A percentile compares a stretch with the other conserved stretches of the same genome.
phyloP scores from a whole-genome alignment of 2,888 invertebrate species.

The Antheraea yamamai region DNA sequence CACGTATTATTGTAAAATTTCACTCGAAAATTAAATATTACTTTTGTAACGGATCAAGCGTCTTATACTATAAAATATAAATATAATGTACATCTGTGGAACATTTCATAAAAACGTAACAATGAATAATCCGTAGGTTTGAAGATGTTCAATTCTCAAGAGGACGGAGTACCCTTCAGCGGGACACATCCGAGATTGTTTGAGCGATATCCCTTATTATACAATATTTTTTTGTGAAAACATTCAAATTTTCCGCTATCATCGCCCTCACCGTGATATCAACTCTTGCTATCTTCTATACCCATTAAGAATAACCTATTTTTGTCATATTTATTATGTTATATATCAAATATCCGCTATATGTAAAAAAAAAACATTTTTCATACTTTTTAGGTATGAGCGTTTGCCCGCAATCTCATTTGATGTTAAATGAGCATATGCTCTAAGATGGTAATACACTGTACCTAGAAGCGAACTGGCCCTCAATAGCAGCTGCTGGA shows the following conservation, averaged over 20 bases:
- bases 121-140: constrained; percentile 7
- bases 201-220: constrained; percentile 13
- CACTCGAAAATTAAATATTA: neutral
- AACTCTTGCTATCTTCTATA: neutral
- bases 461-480: no score
- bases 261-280: neutral
- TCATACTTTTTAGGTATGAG: no score
- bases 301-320: neutral
- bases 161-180: neutral
- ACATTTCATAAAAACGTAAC: neutral
- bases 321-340: neutral
- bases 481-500: no score
- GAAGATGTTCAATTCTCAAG: constrained; percentile 12
- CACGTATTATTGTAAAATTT: neutral
- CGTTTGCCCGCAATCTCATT: no score
- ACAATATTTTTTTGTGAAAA: constrained; percentile 13
- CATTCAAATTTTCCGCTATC: constrained; percentile 11
- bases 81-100: neutral
- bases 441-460: no score
- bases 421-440: no score
- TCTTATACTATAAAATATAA: neutral
- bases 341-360: neutral
- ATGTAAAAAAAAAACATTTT: neutral
- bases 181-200: constrained; percentile 13
- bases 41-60: neutral